Evolutionary conservation across 2,888 invertebrate species (phyloP), one percentile per base, ranked within the genome.

Genomic region (Amblyteles armatorius): DNA sequence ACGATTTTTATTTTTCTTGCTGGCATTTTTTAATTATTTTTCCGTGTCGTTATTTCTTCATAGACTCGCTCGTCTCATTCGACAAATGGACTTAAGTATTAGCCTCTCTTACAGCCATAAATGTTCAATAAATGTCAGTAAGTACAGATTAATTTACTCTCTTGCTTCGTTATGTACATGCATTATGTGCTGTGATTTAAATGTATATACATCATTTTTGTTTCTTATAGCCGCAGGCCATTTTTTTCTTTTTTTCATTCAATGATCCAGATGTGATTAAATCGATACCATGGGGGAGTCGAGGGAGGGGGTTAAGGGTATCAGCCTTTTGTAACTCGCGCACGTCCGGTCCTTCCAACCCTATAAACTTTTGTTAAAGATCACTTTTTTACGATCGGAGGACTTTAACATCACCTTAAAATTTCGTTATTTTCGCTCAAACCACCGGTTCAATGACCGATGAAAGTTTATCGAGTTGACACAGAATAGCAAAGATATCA

Each of bases 121-220:
- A 88, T 88, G 86, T 89, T 85, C 83, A 76, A 89, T 87, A 90
- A 79, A 86, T 88, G 86, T 88, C 88, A 52, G 79, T 91, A 91
- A 91, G 91, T 91, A 91, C 90, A 89, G 82, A 87, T 87, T 84
- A 86, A 81, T 83, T 78, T 63, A 83, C 85, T 84, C 77, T 80
- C 71, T 76, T 69, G 33, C 63, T 78, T 86, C 81, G 67, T 81
- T 79, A 65, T 79, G 73, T 77, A 74, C 73, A 81, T 22, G 55
- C 69, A 68, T 44, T 68, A 86, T 82, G 77, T 84, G 79, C 73
- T 76, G 55, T 29, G 40, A 79, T 78, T 78, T n/a, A 79, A 77
- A 82, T 74, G n/a, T 87, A 84, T 87, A 67, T 85, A 87, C 82
- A 87, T 79, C 3, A 55, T 55, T 77, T 76, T 50, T 57, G n/a